Evolutionary conservation across 2,888 invertebrate species (phyloP).

Genomic region (Hirtodrosophila confusa): DNA sequence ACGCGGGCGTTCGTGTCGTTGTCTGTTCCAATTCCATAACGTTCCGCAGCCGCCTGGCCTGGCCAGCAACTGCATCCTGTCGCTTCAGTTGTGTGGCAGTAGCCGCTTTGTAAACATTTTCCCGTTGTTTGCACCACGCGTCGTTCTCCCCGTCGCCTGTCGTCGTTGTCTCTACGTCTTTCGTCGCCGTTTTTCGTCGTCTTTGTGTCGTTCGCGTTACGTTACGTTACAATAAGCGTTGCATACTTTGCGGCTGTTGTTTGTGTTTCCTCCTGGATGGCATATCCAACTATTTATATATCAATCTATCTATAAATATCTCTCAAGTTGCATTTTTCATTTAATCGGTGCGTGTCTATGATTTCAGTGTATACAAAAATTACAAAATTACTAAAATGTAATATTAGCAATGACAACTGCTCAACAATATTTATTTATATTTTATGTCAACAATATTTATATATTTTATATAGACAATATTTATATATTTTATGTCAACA

Average conservation of each 20-base stretch:
- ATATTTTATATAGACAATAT: too few relatives aligned
- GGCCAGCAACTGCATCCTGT: conserved; percentile 66
- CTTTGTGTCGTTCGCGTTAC: conserved; percentile 46
- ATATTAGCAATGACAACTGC: background rate
- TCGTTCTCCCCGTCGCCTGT: conserved; percentile 64
- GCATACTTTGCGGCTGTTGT: conserved; percentile 48
- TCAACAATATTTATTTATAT: too few relatives aligned
- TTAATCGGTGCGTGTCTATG: conserved; percentile 66
- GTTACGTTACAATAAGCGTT: conserved; percentile 29
- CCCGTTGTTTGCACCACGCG: conserved; percentile 68
- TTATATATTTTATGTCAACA: too few relatives aligned
- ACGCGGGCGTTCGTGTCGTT: conserved; percentile 42
- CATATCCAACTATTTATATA: conserved; percentile 21
- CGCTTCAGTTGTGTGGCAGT: conserved; percentile 76
- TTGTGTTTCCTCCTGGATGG: conserved; percentile 31
- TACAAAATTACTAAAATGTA: conserved; percentile 30
- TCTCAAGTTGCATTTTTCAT: conserved; percentile 36
- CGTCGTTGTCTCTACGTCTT: conserved; percentile 56
- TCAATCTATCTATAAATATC: conserved; percentile 8
- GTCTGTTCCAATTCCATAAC: conserved; percentile 63
- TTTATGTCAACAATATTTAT: too few relatives aligned
- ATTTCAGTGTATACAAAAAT: conserved; percentile 55
- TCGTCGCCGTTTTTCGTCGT: conserved; percentile 64
- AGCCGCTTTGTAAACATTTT: conserved; percentile 79
- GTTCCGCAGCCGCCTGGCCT: conserved; percentile 52